phyloP scores from a whole-genome alignment of 1,140 invertebrate genomes.

The Phymorhynchus buccinoides region DNA sequence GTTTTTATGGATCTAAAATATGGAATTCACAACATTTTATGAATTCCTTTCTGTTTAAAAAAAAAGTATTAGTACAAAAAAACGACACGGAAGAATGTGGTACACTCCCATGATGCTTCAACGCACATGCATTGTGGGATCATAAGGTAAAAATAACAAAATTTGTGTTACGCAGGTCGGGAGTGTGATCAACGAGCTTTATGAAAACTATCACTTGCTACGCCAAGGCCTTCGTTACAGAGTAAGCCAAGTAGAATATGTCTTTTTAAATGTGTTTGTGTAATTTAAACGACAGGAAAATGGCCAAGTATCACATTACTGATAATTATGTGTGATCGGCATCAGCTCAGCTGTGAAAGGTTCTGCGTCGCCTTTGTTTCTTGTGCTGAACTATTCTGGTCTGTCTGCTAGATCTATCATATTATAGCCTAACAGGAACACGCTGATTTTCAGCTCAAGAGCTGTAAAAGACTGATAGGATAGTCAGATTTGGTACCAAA shows the following conservation, averaged over 20 bases:
- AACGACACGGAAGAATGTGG: neutral
- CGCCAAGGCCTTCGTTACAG: neutral
- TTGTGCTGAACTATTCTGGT: too few relatives aligned
- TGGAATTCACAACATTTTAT: neutral
- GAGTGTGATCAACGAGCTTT: constrained; percentile 34
- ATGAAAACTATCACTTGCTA: constrained; percentile 34
- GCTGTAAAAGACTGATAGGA: too few relatives aligned
- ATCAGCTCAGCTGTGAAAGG: neutral
- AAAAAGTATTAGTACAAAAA: neutral
- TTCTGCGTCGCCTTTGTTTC: too few relatives aligned
- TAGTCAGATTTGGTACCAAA: too few relatives aligned
- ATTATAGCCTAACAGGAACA: too few relatives aligned
- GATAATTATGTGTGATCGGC: neutral
- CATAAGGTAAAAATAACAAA: constrained; percentile 32
- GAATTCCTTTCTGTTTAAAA: too few relatives aligned
- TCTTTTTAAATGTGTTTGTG: neutral
- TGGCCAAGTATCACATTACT: neutral
- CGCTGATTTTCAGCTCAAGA: too few relatives aligned
- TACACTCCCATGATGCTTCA: constrained; percentile 40
- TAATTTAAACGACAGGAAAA: neutral
- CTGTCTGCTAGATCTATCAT: too few relatives aligned
- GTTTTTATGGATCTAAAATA: too few relatives aligned
- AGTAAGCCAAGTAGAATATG: constrained; percentile 26
- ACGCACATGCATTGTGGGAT: constrained; percentile 45
- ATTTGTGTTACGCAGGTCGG: constrained; percentile 37